Base-by-base conservation (phyloP, 2,888 invertebrate genomes). In the Drosophila hamatofila region DNA sequence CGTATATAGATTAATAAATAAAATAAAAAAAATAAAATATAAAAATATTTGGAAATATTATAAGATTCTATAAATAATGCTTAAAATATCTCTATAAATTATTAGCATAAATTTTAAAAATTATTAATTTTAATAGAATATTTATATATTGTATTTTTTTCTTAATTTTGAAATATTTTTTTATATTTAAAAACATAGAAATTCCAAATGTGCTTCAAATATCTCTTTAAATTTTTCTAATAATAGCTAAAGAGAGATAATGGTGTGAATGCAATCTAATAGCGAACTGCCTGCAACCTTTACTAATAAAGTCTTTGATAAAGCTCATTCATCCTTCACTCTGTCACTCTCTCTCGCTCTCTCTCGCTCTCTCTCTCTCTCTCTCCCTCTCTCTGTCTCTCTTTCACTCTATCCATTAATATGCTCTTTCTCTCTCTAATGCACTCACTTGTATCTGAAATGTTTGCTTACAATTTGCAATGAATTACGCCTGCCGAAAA, bases 391-490 rank as follows among this genome's bases (percentile, higher is more conserved):
- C 16, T 5, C 23, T 6, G n/a, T 18, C 23, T 33, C 11, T 25
- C 33, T n/a, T n/a, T 16, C 21, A 16, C 14, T n/a, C 30, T 30
- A 33, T 21, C 46, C 27, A 68, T 61, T 54, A 30, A 51, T 23
- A 52, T 35, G 5, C 16, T 4, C 30, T 33, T 9, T 18, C 46
- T 30, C 51, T 48, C 11, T 33, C 14, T 21, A 3, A 27, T 49
- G 49, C 64, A 56, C 37, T 48, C 52, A 30, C 70, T 72, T 77
- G 72, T 75, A 80, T 69, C 67, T 61, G 60, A 71, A 70, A 73
- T 83, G 81, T 83, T 79, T 81, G 81, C 72, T 71, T 65, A 71
- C 79, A 74, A 67, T 83, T 83, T 81, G 35, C 60, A 35, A 42
- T 62, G 72, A 68, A 63, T 81, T 69, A 67, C 39, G 80, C 44